Base-by-base conservation (phyloP, 2,888 invertebrate genomes). In the Drosophila limbata region DNA sequence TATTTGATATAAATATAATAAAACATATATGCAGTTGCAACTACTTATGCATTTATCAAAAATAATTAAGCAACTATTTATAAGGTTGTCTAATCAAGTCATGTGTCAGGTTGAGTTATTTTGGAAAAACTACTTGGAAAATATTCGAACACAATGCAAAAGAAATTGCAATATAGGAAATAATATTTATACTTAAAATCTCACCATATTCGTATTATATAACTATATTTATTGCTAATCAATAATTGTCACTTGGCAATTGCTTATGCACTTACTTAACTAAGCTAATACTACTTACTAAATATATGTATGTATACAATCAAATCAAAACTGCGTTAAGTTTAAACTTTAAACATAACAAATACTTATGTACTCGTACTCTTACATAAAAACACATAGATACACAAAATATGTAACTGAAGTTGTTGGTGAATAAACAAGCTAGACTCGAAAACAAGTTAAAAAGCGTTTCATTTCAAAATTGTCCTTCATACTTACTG, bases 401-500 rank as follows among this genome's bases (percentile, higher is more conserved):
- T 55, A 76, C 71, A 73, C 61, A 42, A 64, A 65, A 75, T 81
- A 87, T 84, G 88, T 88, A 88, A 85, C 83, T 88, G 81, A 84
- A 84, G 84, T 84, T 84, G 84, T 84, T 84, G 84, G 88, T 84
- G 84, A 84, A 84, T 84, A 84, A 84, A 88, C 70, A 88, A 88
- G 83, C 88, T 88, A 85, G 64, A 74, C 68, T 73, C 59, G 50
- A 77, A 72, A 59, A 65, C 71, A 70, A 78, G 44, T 9, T 19
- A 1, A 33, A 31, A 13, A 0, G 2, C 33, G 3, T 35, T 60
- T 57, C 17, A 25, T 31, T 9, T 11, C n/a, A 10, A 28, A 28
- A 8, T 28, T 28, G 0, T 8, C 0, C 4, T 6, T 37, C 2
- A n/a, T 19, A 42, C 42, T 19, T 11, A 42, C 42, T 42, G 8